A percentile compares a stretch with the other conserved stretches of the same genome.
Conservation (phyloP, 2,113 vertebrate species). For the Tympanuchus pallidicinctus region DNA sequence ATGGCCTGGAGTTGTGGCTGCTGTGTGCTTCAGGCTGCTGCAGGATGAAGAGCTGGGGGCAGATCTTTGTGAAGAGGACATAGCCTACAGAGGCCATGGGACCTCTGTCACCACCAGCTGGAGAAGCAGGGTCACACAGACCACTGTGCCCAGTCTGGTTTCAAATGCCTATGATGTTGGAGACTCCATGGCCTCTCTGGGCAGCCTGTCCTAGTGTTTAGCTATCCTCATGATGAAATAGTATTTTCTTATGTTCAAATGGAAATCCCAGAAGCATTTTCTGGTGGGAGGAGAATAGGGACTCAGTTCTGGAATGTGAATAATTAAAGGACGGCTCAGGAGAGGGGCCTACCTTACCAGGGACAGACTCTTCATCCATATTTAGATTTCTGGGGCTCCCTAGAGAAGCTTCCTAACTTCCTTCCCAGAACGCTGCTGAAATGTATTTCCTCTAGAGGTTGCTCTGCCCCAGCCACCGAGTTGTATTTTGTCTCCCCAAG, state of each 20-base stretch:
- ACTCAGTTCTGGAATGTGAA: not conserved
- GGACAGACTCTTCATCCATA: not conserved
- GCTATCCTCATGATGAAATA: not conserved
- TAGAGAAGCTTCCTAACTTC: not conserved
- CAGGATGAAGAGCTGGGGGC: not conserved
- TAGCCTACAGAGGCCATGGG: not conserved
- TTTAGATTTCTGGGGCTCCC: not conserved
- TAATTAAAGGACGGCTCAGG: not conserved
- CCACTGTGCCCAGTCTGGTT: fast-evolving
- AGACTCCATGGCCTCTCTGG: not conserved
- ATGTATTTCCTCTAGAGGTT: not conserved
- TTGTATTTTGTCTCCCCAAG: not conserved
- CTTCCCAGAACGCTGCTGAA: not conserved
- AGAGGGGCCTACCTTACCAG: not conserved
- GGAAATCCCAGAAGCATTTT: not conserved
- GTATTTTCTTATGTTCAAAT: not conserved
- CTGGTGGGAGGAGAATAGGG: not conserved
- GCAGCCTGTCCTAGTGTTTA: not conserved
- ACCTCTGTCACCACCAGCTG: not conserved
- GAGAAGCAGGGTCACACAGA: not conserved
- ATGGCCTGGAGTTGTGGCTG: not conserved
- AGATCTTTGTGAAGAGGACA: not conserved
- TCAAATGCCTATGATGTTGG: not conserved
- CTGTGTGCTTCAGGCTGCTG: not conserved
- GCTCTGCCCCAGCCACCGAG: not conserved